Conservation (phyloP, 2,888 invertebrate species). For the Drosophila yooni region DNA sequence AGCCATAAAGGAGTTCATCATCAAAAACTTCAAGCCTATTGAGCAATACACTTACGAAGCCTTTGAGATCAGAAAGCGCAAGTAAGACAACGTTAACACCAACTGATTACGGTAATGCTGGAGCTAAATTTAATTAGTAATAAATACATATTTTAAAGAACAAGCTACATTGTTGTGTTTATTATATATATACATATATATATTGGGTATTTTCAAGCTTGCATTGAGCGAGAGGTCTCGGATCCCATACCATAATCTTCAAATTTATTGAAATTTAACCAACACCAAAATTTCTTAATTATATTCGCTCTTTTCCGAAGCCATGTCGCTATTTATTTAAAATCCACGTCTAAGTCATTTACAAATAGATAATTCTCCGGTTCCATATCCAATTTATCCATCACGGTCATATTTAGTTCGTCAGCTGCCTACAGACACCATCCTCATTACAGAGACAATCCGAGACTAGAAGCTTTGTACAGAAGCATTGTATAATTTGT, state of each 20-base stretch:
- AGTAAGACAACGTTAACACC: background rate
- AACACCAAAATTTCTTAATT: too few species aligned
- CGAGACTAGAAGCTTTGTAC: background rate
- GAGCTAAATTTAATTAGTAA: background rate
- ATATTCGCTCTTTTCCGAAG: too few species aligned
- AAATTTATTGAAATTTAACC: too few species aligned
- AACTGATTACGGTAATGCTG: background rate
- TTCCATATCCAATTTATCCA: background rate
- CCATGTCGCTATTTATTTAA: too few species aligned
- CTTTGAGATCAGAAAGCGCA: conserved; percentile 46
- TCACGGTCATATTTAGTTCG: background rate
- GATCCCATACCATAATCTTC: background rate
- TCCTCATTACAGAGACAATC: background rate
- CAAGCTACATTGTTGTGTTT: background rate
- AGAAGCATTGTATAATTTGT: background rate
- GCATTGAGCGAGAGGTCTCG: too few species aligned
- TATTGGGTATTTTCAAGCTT: background rate
- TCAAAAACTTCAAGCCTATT: conserved; percentile 55
- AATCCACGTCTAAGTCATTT: background rate
- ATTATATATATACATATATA: background rate
- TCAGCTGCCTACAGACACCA: too few species aligned
- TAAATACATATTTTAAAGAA: background rate
- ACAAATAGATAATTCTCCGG: background rate
- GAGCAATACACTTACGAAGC: conserved; percentile 46
- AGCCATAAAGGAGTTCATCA: conserved; percentile 59